A percentile compares a stretch with the other conserved stretches of the same genome.
Conservation (phyloP, 2,888 invertebrate species). For the Exocentrus adspersus region DNA sequence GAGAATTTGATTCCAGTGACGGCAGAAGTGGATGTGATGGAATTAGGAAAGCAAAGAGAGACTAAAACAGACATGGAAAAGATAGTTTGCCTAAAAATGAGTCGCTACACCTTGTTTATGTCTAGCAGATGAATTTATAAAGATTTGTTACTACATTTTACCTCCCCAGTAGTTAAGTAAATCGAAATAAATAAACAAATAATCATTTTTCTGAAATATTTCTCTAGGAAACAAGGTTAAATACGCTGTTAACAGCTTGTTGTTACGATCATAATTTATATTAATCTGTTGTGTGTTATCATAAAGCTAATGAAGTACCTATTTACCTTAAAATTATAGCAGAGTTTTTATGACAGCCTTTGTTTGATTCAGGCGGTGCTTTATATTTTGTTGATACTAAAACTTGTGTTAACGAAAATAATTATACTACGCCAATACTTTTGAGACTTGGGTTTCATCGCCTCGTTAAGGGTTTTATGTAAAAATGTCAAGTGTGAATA, state of each 20-base stretch:
- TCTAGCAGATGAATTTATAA: no score
- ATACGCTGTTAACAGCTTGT: slow-evolving; percentile 11
- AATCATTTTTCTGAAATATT: no score
- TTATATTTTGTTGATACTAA: slow-evolving; percentile 24
- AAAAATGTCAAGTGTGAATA: slow-evolving; percentile 5
- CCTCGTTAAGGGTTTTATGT: slow-evolving; percentile 2
- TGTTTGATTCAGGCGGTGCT: slow-evolving; percentile 20
- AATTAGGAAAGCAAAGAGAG: no score
- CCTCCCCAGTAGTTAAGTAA: no score
- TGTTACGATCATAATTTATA: slow-evolving; percentile 17
- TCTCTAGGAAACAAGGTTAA: slow-evolving; percentile 18
- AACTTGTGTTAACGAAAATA: slow-evolving; percentile 8
- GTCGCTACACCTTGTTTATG: no score
- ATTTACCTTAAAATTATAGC: slow-evolving; percentile 23
- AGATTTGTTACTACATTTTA: no score
- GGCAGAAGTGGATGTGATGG: no score
- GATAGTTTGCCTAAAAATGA: no score
- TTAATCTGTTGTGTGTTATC: slow-evolving; percentile 18
- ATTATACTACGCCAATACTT: neutral
- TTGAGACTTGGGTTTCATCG: neutral
- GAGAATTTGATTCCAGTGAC: no score
- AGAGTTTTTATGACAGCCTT: slow-evolving; percentile 11
- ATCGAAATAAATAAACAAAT: no score
- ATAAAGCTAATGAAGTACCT: slow-evolving; percentile 21
- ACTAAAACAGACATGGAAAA: no score